A percentile compares a stretch with the other conserved stretches of the same genome.
phyloP scores from a whole-genome alignment of 2,797 vertebrate species.

The Toxotes lorentzi region DNA sequence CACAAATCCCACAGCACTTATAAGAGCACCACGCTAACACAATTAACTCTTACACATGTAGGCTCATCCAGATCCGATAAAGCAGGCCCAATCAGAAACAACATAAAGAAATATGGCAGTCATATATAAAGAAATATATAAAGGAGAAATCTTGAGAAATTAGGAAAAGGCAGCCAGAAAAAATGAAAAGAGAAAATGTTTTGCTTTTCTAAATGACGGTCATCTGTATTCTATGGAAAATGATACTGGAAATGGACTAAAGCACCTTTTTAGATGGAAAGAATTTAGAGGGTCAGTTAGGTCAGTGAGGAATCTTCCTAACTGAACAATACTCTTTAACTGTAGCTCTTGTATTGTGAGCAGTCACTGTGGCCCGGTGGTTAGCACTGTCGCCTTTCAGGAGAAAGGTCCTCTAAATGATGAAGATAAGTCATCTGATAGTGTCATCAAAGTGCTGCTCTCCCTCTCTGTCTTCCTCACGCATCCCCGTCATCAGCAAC shows the following conservation, averaged over 20 bases:
- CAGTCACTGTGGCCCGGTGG: background rate
- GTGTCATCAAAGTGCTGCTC: conserved; percentile 84
- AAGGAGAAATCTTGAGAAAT: background rate
- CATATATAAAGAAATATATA: background rate
- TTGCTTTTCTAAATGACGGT: background rate
- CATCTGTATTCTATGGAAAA: no score
- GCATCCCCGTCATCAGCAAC: conserved; percentile 63
- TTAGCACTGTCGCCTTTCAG: background rate
- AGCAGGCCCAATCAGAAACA: conserved; percentile 50
- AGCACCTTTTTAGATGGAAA: background rate
- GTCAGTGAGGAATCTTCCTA: background rate
- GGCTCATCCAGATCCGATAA: background rate
- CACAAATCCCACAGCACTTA: conserved; percentile 1
- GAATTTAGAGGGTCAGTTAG: background rate
- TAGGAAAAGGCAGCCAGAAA: background rate
- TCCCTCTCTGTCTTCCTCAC: conserved; percentile 59
- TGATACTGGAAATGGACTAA: background rate
- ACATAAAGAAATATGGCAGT: no score
- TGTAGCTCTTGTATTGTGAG: background rate
- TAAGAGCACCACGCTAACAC: background rate
- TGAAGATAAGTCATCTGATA: conserved; percentile 29
- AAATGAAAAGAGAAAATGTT: background rate
- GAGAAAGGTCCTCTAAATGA: background rate
- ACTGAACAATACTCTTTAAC: background rate
- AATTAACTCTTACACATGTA: no score